Evolutionary conservation across 2,797 vertebrate genomes (phyloP), one percentile per base, ranked within the genome.

Genomic region (Pseudochaenichthys georgianus): DNA sequence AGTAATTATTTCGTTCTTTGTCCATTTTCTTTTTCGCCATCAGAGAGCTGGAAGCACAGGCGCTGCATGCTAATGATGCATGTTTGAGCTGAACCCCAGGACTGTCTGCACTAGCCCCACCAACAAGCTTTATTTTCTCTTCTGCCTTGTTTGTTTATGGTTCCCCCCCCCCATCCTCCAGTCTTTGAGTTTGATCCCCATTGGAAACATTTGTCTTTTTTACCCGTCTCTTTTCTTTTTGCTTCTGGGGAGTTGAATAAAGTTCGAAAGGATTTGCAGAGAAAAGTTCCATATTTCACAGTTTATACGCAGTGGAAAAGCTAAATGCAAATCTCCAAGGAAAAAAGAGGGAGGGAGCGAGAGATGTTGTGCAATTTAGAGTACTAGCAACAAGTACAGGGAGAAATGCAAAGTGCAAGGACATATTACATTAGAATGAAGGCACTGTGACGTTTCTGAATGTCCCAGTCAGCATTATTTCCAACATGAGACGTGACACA

Each of bases 41-140:
- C 76, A 73, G 81, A 86, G 81, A 88, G 87, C 81, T 88, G 73
- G 81, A 80, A 83, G 84, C 88, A 76, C 84, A 82, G 84, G 72
- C 69, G 31, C 84, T 83, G 88, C 86, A 92, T 92, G 88, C 83
- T 88, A 88, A 90, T 90, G 85, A 89, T 87, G 87, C 86, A 90
- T 83, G 88, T 88, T 88, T 77, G 82, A 93, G 88, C 80, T 84
- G 73, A 86, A 89, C 83, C 88, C 83, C 84, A 85, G 82, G 87
- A 85, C 82, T 58, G 84, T 89, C 85, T 88, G 85, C 41, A n/a
- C 72, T 45, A 46, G 73, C 75, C 77, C 81, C 41, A 83, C 88
- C 88, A 85, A 81, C 75, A 82, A 86, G 78, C 77, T 87, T 84
- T 76, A 74, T 82, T 89, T 92, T 86, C 64, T 64, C 62, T 81